Evolutionary conservation across 1,140 invertebrate genomes (phyloP).

Genomic region (Elymnias hypermnestra): DNA sequence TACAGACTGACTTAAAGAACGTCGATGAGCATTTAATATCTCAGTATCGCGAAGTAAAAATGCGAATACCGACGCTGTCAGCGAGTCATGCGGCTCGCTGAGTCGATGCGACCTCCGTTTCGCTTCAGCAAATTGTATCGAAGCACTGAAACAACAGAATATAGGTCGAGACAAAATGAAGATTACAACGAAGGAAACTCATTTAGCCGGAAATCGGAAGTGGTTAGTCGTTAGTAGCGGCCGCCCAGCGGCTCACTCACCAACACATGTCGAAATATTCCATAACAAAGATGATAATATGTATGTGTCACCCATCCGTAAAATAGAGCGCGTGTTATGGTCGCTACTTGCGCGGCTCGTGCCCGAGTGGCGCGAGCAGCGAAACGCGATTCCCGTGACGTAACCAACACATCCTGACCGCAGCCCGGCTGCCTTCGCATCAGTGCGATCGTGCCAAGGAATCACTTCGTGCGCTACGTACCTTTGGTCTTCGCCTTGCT

Average conservation of each 20-base stretch:
- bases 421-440: constrained; percentile 29
- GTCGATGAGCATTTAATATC: no score
- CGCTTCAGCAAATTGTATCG: constrained; percentile 22
- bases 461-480: no score
- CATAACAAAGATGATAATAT: constrained; percentile 45
- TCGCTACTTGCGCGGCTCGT: constrained; percentile 27
- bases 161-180: constrained; percentile 29
- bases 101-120: constrained; percentile 14
- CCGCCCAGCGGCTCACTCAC: constrained; percentile 49
- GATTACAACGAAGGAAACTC: constrained; percentile 27
- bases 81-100: constrained; percentile 13
- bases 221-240: constrained; percentile 47
- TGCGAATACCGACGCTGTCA: constrained; percentile 16
- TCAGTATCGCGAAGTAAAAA: constrained; percentile 14
- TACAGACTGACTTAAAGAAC: no score
- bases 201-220: constrained; percentile 30
- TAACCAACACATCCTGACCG: constrained; percentile 45
- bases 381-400: constrained; percentile 38
- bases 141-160: constrained; percentile 27
- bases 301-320: constrained; percentile 23
- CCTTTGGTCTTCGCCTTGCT: constrained; percentile 82
- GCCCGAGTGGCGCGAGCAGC: constrained; percentile 23
- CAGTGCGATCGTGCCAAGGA: no score
- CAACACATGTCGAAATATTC: constrained; percentile 71
- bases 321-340: constrained; percentile 26